Percentiles rank a stretch among this genome's conserved stretches.
These are phyloP conservation scores for Acanthosoma haemorrhoidale DNA, from an alignment of 2,888 invertebrate genomes.

Conservation along the genomic window DNA sequence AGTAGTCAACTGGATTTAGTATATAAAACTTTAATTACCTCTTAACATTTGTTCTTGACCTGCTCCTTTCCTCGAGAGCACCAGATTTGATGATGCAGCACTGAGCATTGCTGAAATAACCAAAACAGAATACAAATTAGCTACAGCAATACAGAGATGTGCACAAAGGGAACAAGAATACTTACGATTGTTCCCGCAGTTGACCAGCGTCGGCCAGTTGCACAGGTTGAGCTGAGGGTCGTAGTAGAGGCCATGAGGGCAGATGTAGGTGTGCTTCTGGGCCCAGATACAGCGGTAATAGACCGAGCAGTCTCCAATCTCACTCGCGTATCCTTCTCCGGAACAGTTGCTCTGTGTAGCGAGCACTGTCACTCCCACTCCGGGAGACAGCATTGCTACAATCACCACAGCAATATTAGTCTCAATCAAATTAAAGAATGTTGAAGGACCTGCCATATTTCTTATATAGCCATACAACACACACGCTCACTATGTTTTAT, in stretches of 20 bases:
- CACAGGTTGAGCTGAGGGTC: slow-evolving; percentile 43
- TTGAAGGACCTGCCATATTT: no score
- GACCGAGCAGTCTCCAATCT: slow-evolving; percentile 42
- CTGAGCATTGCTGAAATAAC: not conserved
- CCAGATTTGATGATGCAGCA: not conserved
- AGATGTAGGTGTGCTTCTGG: slow-evolving; percentile 43
- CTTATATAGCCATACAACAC: no score
- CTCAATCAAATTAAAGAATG: no score
- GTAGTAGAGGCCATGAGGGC: slow-evolving; percentile 44
- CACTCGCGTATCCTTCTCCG: slow-evolving; percentile 42
- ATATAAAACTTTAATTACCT: no score
- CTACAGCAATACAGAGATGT: not conserved
- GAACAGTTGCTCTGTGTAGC: slow-evolving; percentile 33
- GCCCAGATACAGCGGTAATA: slow-evolving; percentile 44
- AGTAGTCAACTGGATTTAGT: no score
- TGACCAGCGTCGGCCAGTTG: slow-evolving; percentile 44
- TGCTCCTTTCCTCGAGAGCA: not conserved
- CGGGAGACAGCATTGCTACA: slow-evolving; percentile 32
- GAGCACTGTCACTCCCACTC: slow-evolving; percentile 37
- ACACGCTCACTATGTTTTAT: no score
- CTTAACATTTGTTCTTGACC: not conserved
- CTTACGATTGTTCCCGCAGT: slow-evolving; percentile 40
- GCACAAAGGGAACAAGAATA: not conserved
- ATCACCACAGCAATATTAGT: not conserved
- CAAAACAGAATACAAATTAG: not conserved